These are phyloP conservation scores for Labrus mixtus DNA, from an alignment of 2,113 vertebrate species.

Conservation along the genomic window DNA sequence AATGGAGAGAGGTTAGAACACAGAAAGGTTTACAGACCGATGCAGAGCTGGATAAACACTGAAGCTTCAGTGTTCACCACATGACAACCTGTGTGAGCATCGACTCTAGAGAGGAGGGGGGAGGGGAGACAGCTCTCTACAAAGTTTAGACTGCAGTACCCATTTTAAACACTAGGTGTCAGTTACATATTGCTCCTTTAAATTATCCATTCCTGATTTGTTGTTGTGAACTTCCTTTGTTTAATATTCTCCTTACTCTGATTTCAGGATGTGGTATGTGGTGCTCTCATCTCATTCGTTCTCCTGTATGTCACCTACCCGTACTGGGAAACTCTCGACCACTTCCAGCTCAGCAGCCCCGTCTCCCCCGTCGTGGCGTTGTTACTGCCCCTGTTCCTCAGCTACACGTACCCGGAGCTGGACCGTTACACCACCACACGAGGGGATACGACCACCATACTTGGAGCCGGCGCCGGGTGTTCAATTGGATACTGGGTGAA, in stretches of 20 bases:
- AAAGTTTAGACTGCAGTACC: no score
- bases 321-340: slow-evolving; percentile 88
- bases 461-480: slow-evolving; percentile 87
- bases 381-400: slow-evolving; percentile 85
- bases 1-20: no score
- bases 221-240: background rate
- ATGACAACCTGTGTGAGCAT: no score
- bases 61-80: no score
- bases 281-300: slow-evolving; percentile 83
- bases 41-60: no score
- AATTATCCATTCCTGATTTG: no score
- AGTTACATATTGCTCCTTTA: no score
- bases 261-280: slow-evolving; percentile 92
- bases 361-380: slow-evolving; percentile 86
- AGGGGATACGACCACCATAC: slow-evolving; percentile 92
- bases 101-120: no score
- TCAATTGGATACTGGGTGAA: slow-evolving; percentile 92
- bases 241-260: background rate
- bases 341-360: slow-evolving; percentile 85
- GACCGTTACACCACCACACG: slow-evolving; percentile 93
- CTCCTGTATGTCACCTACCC: slow-evolving; percentile 87
- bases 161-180: no score
- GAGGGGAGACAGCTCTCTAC: no score
- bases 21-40: no score
- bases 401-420: slow-evolving; percentile 91